These are phyloP conservation scores for Ruditapes philippinarum DNA, from an alignment of 1,140 invertebrate genomes.

Conservation along the genomic window DNA sequence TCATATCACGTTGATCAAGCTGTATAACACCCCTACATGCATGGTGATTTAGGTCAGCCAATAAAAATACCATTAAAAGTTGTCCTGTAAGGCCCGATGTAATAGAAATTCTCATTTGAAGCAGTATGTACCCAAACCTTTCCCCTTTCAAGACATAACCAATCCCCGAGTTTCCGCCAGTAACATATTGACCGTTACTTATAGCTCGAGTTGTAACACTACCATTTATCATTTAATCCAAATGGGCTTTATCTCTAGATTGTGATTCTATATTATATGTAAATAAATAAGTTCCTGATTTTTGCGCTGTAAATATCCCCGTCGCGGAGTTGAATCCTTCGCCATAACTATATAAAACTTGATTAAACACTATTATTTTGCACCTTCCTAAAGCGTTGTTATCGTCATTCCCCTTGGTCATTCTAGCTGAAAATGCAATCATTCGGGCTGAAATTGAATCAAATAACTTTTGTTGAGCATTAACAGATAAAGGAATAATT, in stretches of 20 bases:
- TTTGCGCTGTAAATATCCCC: constrained; percentile 12
- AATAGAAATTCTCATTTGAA: no score
- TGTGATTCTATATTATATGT: background rate
- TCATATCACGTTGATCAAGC: no score
- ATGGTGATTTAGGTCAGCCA: no score
- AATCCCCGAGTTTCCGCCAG: background rate
- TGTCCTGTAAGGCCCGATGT: background rate
- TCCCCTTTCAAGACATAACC: background rate
- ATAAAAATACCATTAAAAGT: background rate
- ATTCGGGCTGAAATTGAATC: no score
- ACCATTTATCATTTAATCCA: background rate
- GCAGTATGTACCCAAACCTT: background rate
- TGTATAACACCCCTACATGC: no score
- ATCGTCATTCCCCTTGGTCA: background rate
- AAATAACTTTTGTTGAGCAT: no score
- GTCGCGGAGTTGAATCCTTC: background rate
- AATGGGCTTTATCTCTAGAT: background rate
- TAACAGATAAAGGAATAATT: no score
- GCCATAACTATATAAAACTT: background rate
- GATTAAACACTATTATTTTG: background rate
- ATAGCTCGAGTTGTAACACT: no score
- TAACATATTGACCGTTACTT: background rate
- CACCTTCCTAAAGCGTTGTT: no score
- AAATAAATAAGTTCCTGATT: constrained; percentile 28
- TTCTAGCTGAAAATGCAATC: background rate